These are phyloP conservation scores for Bursaphelenchus okinawaensis DNA, from an alignment of 2,888 invertebrate genomes.

Conservation along the genomic window DNA sequence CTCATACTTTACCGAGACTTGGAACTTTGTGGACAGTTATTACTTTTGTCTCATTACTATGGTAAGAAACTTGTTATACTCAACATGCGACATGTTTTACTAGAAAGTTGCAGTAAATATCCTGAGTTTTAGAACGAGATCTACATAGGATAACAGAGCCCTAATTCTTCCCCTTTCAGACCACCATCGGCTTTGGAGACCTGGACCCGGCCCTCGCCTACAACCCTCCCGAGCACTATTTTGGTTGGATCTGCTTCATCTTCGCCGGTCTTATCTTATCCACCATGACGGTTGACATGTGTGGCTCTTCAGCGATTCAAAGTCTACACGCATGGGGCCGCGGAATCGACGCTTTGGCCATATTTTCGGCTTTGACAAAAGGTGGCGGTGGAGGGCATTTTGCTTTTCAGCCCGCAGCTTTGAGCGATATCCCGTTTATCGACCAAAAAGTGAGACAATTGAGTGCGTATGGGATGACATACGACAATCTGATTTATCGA, in stretches of 20 bases:
- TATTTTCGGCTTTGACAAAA: conserved; percentile 2
- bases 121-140: too few relatives aligned
- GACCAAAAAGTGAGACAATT: not conserved
- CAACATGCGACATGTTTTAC: too few relatives aligned
- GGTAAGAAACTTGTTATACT: conserved; percentile 25
- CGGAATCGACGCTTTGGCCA: conserved; percentile 7
- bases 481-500: not conserved
- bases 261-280: conserved; percentile 50
- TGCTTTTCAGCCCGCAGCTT: conserved; percentile 10
- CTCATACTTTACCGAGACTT: conserved; percentile 38
- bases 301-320: conserved; percentile 43
- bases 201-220: conserved; percentile 39
- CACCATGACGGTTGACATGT: conserved; percentile 40
- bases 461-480: not conserved
- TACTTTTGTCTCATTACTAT: conserved; percentile 56
- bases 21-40: conserved; percentile 52
- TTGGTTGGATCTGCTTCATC: conserved; percentile 51
- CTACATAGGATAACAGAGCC: too few relatives aligned
- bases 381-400: not conserved
- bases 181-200: conserved; percentile 56
- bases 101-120: too few relatives aligned
- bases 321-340: conserved; percentile 6
- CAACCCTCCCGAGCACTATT: conserved; percentile 29
- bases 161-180: conserved; percentile 29
- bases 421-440: conserved; percentile 7